Evolutionary conservation across 2,888 invertebrate species (phyloP).

Genomic region (Drosophila ezoana): DNA sequence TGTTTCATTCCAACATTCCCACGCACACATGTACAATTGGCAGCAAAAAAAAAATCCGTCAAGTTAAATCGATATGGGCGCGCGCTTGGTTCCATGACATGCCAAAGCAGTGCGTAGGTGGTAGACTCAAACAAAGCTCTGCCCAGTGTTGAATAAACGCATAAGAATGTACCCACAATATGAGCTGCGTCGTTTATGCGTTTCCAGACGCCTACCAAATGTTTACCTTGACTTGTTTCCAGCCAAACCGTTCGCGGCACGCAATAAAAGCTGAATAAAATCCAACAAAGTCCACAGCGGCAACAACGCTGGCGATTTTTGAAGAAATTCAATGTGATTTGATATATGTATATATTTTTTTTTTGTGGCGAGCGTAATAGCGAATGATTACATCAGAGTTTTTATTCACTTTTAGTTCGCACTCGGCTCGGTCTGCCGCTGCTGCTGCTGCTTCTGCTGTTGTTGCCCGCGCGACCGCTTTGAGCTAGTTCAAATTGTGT

Average conservation of each 20-base stretch:
- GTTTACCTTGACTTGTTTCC: constrained; percentile 35
- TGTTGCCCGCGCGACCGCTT: constrained; percentile 36
- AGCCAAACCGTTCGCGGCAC: constrained; percentile 19
- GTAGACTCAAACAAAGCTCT: constrained; percentile 14
- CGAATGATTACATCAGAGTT: constrained; percentile 78
- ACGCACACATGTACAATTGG: neutral
- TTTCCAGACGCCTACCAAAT: constrained; percentile 28
- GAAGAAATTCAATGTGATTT: constrained; percentile 10
- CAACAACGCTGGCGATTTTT: neutral
- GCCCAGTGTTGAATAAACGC: neutral
- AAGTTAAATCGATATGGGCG: constrained; percentile 59
- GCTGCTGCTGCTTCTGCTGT: neutral
- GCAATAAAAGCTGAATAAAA: constrained; percentile 12
- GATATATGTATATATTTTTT: constrained; percentile 26
- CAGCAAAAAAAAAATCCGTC: constrained; percentile 14
- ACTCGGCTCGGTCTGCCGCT: constrained; percentile 4
- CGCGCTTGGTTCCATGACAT: constrained; percentile 11
- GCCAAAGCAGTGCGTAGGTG: constrained; percentile 10
- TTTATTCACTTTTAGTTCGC: constrained; percentile 58
- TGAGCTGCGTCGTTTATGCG: neutral
- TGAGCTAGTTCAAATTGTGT: constrained; percentile 37
- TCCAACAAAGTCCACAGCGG: constrained; percentile 4
- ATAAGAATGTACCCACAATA: neutral
- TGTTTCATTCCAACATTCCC: constrained; percentile 50
- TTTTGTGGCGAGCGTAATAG: constrained; percentile 59